Conservation (phyloP, 2,113 vertebrate species). For the Oxygymnocypris stewartii region DNA sequence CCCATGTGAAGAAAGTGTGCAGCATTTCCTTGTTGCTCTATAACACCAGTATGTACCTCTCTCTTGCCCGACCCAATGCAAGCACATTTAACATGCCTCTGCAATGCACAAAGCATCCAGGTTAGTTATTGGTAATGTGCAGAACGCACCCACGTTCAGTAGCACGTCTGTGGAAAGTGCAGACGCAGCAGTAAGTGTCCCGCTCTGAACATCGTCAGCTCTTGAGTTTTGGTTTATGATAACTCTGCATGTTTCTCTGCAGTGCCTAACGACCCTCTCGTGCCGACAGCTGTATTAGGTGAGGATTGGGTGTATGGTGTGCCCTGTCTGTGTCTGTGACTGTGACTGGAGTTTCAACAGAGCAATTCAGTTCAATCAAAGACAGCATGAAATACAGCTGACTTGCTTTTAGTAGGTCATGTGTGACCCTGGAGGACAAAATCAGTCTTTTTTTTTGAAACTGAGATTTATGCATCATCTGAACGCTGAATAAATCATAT, state of each 20-base stretch:
- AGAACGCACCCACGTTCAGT: not conserved
- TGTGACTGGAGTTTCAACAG: conserved; percentile 43
- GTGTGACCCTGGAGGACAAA: too few relatives aligned
- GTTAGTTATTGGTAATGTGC: not conserved
- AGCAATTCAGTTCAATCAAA: conserved; percentile 13
- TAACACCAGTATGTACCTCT: not conserved
- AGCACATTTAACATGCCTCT: not conserved
- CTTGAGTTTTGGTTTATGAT: conserved; percentile 37
- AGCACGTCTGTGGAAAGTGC: not conserved
- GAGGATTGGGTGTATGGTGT: conserved; percentile 74
- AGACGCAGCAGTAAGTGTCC: conserved; percentile 4
- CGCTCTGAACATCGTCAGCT: not conserved
- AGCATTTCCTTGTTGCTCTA: not conserved
- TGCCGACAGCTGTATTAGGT: conserved; percentile 99
- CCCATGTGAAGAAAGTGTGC: not conserved
- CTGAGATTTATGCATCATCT: too few relatives aligned
- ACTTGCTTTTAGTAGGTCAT: not conserved
- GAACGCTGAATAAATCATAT: too few relatives aligned
- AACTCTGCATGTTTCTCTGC: conserved; percentile 87
- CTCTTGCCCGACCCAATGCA: not conserved
- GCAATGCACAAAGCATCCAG: not conserved
- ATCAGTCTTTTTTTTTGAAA: too few relatives aligned
- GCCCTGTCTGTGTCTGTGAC: conserved; percentile 68
- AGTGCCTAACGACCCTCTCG: conserved; percentile 99
- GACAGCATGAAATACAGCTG: not conserved